phyloP scores from a whole-genome alignment of 1,140 invertebrate genomes.

The Philopotamus ludificatus region DNA sequence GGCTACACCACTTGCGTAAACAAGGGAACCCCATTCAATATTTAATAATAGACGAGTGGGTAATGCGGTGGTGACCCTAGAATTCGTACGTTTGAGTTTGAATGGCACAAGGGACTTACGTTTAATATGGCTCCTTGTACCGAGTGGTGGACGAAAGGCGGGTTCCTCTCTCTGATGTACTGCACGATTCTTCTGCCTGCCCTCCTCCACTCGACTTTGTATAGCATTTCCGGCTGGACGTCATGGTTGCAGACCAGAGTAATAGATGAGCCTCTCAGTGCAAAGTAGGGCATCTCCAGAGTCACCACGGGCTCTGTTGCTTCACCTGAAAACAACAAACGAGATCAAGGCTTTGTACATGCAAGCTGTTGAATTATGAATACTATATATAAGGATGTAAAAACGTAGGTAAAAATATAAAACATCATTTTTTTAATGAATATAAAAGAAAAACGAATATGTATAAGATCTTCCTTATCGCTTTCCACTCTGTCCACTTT shows the following conservation, averaged over 20 bases:
- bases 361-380: not conserved
- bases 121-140: conserved; percentile 62
- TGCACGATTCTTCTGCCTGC: conserved; percentile 62
- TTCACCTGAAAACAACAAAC: conserved; percentile 43
- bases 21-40: conserved; percentile 14
- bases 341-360: conserved; percentile 1
- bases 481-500: no score
- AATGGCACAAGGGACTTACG: conserved; percentile 57
- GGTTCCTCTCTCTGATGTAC: conserved; percentile 66
- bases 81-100: no score
- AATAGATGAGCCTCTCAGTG: conserved; percentile 50
- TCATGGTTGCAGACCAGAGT: conserved; percentile 52
- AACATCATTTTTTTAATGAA: no score
- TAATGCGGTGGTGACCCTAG: no score
- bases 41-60: not conserved
- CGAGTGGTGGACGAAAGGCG: conserved; percentile 60
- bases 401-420: no score
- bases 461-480: no score
- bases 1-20: conserved; percentile 8
- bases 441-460: no score
- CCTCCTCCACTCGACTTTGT: conserved; percentile 55
- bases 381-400: no score
- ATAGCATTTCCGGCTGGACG: conserved; percentile 58
- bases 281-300: conserved; percentile 50
- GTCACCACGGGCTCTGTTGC: conserved; percentile 50